Evolutionary conservation across 2,797 vertebrate species (phyloP), one percentile per base, ranked within the genome.

Genomic region (Chaenodraco wilsoni): DNA sequence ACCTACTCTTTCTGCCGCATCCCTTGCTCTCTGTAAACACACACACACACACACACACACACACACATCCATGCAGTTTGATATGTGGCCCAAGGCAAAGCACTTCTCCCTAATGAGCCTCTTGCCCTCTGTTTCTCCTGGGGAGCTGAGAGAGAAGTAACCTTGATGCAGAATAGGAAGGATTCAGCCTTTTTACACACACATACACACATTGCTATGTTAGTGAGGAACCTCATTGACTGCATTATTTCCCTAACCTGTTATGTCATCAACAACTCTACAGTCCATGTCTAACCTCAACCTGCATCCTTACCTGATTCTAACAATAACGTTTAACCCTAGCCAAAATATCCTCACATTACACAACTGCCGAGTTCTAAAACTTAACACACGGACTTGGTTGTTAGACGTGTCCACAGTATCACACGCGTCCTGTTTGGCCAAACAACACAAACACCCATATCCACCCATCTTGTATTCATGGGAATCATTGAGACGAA

Each of bases 21-120:
- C 68, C 27, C 40, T 74, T 71, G 23, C 65, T 76, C 64, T 64
- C 14, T 76, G 66, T 69, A 74, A 81, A 82, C 74, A 48, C 52
- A 33, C 27, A 71, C 69, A 61, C 72, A 66, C 73, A 43, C 70
- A 51, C 60, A 33, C 74, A 74, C 54, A 63, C 61, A 57, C 45
- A 65, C 74, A 80, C 79, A 62, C 77, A 81, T 82, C 67, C 80
- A 58, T 76, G 80, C 76, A 67, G 84, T 88, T 87, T 88, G 88
- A 91, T 91, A 87, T 82, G 87, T 85, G 84, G 87, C 91, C 88
- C 65, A 68, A 79, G 84, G 91, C 85, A 62, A 84, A 86, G 67
- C 89, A 84, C 86, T 89, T 88, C 86, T 80, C 82, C 72, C 80
- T 92, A 92, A 91, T 91, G 91, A 92, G 90, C 78, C 87, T 89